Base-by-base conservation (phyloP, 2,113 vertebrate species). In the Macheiramphus alcinus region DNA sequence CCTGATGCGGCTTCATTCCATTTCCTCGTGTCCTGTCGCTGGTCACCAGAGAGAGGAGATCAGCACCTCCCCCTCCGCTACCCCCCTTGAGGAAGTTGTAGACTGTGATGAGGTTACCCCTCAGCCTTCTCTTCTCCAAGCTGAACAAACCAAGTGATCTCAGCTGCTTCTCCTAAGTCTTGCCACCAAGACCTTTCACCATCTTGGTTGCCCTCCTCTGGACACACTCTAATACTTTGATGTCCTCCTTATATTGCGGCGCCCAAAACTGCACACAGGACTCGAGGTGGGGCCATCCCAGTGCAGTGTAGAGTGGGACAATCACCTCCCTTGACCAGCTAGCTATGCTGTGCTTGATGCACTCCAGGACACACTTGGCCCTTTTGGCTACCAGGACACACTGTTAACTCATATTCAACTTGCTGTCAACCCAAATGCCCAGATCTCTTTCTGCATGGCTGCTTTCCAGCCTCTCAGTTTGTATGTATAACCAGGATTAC, bases 321-420 rank as follows among this genome's bases (percentile, higher is more conserved):
- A 2, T 55, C 45, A 12, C 5, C 26, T 75, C 18, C 50, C 10
- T 72, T 2, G 2, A 5, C 34, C 0, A 0, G 13, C 52, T 29
- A 43, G 8, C 3, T 38, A 7, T 83, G 31, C 15, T 81, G 21
- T 40, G 40, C 76, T 71, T 70, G 43, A 21, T 71, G 23, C 5
- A 0, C 4, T 2, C 5, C 10, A 80, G 56, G n/a, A 31, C 52
- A 20, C 0, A 0, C 3, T 1, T 62, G 53, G 16, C 34, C 5
- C 25, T 68, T 31, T 52, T 82, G 66, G 8, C 59, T 90, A 18
- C 25, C 42, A 36, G 27, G 52, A 17, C 52, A 53, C 26, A 17
- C 52, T 82, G 25, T 67, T 50, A 14, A 0, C 16, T 73, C 14
- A 9, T 47, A 16, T 29, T 55, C 38, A 70, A 7, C 10, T 23